These are phyloP conservation scores for Ptychodera flava DNA, from an alignment of 35 echinoderm and acorn worm species.

Conservation along the genomic window DNA sequence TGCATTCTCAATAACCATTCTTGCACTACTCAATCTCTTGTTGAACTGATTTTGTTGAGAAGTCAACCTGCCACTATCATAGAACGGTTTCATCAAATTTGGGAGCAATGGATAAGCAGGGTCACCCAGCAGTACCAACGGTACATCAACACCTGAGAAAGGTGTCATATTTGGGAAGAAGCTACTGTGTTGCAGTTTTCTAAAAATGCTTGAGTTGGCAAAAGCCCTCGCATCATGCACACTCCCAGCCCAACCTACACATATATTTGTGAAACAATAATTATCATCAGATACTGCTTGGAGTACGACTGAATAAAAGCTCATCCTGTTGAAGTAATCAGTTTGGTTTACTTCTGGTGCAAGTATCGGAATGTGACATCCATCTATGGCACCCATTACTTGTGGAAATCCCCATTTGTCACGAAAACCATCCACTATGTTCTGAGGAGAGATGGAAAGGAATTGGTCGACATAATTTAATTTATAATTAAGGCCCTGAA, in stretches of 20 bases:
- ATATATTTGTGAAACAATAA: conserved; percentile 35
- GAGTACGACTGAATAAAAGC: conserved; percentile 5
- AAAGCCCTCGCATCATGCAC: conserved; percentile 42
- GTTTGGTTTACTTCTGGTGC: conserved; percentile 18
- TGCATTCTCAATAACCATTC: conserved; percentile 25
- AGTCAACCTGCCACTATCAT: conserved; percentile 1
- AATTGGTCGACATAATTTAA: too few relatives aligned
- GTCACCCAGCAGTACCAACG: conserved; percentile 10
- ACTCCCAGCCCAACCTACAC: conserved; percentile 40
- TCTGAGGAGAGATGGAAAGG: too few relatives aligned
- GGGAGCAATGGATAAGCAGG: conserved; percentile 16
- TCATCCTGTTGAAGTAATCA: conserved; percentile 39
- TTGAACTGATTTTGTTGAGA: conserved; percentile 7
- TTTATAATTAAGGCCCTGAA: too few relatives aligned
- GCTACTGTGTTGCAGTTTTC: too few relatives aligned
- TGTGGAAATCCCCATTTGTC: conserved; percentile 27
- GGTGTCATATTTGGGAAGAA: too few relatives aligned
- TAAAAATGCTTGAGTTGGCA: too few relatives aligned
- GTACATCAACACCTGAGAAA: too few relatives aligned
- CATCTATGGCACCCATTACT: conserved; percentile 33
- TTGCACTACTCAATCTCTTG: not conserved
- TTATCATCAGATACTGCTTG: conserved; percentile 12
- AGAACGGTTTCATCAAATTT: conserved; percentile 16
- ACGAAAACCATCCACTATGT: conserved; percentile 30
- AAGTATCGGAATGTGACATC: conserved; percentile 32